Percentiles rank a stretch among this genome's conserved stretches.
Evolutionary conservation across 2,888 invertebrate species (phyloP).

Genomic region (Andrena hattorfiana): DNA sequence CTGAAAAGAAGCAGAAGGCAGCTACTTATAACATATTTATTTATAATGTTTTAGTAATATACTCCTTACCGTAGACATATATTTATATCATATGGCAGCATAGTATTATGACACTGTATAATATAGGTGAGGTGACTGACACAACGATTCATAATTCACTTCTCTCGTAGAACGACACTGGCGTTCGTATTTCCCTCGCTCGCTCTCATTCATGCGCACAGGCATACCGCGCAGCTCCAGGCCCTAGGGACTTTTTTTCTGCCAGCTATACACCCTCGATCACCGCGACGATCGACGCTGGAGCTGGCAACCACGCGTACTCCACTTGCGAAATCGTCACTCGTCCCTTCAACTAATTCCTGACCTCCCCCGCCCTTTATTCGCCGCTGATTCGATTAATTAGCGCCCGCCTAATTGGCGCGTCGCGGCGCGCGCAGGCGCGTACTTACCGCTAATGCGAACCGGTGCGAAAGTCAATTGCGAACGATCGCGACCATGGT

Average conservation of each 20-base stretch:
- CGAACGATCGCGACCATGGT: slow-evolving; percentile 38
- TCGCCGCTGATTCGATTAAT: slow-evolving; percentile 42
- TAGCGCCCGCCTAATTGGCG: slow-evolving; percentile 38
- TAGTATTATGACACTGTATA: slow-evolving; percentile 84
- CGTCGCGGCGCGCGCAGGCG: slow-evolving; percentile 50
- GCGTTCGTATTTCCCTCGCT: slow-evolving; percentile 52
- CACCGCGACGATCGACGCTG: slow-evolving; percentile 47
- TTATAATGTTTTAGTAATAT: slow-evolving; percentile 81
- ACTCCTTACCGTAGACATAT: slow-evolving; percentile 84
- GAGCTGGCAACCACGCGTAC: slow-evolving; percentile 18
- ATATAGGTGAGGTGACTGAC: slow-evolving; percentile 83
- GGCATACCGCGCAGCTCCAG: slow-evolving; percentile 32
- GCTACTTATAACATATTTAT: slow-evolving; percentile 81
- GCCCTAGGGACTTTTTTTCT: slow-evolving; percentile 8
- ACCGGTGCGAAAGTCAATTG: slow-evolving; percentile 50
- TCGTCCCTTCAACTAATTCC: background rate
- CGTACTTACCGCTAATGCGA: slow-evolving; percentile 63
- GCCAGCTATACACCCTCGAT: slow-evolving; percentile 29
- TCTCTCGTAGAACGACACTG: slow-evolving; percentile 58
- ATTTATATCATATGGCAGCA: slow-evolving; percentile 85
- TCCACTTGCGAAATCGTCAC: background rate
- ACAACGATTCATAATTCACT: slow-evolving; percentile 78
- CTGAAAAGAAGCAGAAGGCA: background rate
- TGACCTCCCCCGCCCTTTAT: background rate
- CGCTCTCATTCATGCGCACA: slow-evolving; percentile 32